Evolutionary conservation across 2,113 vertebrate genomes (phyloP).

Genomic region (Carassius gibelio): DNA sequence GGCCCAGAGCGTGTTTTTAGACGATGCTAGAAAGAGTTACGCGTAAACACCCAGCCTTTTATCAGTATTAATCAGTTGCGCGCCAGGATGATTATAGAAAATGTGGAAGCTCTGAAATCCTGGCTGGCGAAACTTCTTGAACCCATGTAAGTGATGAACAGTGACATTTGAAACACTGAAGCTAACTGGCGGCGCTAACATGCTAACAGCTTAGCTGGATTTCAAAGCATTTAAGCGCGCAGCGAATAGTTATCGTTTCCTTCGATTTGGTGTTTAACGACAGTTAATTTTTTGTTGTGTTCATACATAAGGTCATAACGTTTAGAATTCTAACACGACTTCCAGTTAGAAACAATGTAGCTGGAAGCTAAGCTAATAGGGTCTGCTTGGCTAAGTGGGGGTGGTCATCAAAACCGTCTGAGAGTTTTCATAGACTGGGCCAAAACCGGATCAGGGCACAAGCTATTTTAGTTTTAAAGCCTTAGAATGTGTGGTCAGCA

Average conservation of each 20-base stretch:
- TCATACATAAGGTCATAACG: background rate
- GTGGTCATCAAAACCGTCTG: constrained; percentile 7
- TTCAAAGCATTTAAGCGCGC: background rate
- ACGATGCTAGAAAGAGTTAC: constrained; percentile 74
- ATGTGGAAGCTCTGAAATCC: constrained; percentile 94
- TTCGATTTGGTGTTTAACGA: background rate
- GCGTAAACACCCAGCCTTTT: constrained; percentile 65
- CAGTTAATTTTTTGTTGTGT: too few relatives aligned
- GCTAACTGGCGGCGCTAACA: constrained; percentile 18
- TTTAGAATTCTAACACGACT: background rate
- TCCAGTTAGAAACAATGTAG: background rate
- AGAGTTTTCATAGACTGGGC: constrained; percentile 25
- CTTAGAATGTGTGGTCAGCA: background rate
- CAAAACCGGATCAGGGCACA: background rate
- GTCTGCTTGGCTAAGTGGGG: background rate
- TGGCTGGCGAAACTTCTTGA: constrained; percentile 96
- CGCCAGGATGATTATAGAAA: constrained; percentile 91
- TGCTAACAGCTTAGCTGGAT: constrained; percentile 27
- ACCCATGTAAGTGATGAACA: constrained; percentile 88
- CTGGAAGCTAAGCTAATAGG: constrained; percentile 30
- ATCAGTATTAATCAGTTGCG: constrained; percentile 60
- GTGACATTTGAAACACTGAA: constrained; percentile 66
- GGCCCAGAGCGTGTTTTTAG: constrained; percentile 70
- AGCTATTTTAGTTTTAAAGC: constrained; percentile 1
- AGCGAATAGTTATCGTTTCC: background rate